Evolutionary conservation across 2,113 vertebrate genomes (phyloP), one percentile per base, ranked within the genome.

Genomic region (Pontoporia blainvillei): DNA sequence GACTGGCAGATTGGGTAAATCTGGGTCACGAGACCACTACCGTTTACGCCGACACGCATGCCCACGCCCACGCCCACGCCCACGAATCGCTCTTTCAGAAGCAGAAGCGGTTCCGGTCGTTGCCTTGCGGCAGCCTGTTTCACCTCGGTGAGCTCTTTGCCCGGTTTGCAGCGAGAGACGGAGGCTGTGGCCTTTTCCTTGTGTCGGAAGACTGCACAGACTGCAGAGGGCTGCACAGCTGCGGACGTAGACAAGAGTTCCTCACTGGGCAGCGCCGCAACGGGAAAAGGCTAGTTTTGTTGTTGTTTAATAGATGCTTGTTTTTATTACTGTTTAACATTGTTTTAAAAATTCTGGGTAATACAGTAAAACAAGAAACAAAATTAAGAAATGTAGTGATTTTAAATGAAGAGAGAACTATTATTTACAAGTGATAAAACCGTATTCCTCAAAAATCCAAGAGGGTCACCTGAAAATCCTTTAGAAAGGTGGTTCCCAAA

Each of bases 141-240:
- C 17, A 8, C 44, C 6, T 72, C 13, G 0, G 3, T 25, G 44
- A 81, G 36, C 44, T 6, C 15, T 72, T 72, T 25, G 8, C 4
- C 3, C 0, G 11, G 6, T 36, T 34, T 64, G n/a, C 11, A 4
- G 7, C 18, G 61, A 29, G 3, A 34, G 15, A 1, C 4, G 20
- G 46, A 4, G 64, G 44, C 6, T 57, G 44, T 29, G 8, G 54
- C 0, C 0, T 13, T 62, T 73, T 64, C 27, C 36, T 41, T 31
- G 8, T 12, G 2, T 46, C 31, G 0, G 8, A 86, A 44, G 52
- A 73, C 46, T 36, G 6, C n/a, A 9, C 2, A 12, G 67, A n/a
- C 54, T 9, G 17, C n/a, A 31, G 27, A 64, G 1, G 8, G 3
- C 7, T 0, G 0, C 20, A 21, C 3, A 1, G 25, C 27, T 20